Conservation (phyloP, 2,888 invertebrate genomes). For the Eilema caniola region DNA sequence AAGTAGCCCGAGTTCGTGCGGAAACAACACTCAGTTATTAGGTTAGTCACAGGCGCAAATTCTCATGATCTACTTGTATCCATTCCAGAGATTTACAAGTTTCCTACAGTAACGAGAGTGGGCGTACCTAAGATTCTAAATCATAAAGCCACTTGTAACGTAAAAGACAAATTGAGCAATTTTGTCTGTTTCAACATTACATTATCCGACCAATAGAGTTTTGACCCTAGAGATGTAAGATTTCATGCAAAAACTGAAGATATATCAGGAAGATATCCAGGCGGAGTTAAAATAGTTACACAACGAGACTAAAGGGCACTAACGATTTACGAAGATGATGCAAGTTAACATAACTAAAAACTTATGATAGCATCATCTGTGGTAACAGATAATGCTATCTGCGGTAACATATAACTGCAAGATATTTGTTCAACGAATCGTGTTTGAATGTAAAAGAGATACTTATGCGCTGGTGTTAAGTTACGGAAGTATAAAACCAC, state of each 20-base stretch:
- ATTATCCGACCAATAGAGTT: conserved; percentile 48
- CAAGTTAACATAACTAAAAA: conserved; percentile 48
- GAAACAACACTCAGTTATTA: conserved; percentile 48
- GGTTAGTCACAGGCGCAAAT: conserved; percentile 64
- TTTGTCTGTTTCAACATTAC: conserved; percentile 67
- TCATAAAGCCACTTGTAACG: conserved; percentile 74
- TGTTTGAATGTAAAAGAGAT: conserved; percentile 45
- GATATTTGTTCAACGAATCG: conserved; percentile 43
- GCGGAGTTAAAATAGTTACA: conserved; percentile 34
- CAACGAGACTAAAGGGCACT: conserved; percentile 39
- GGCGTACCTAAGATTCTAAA: conserved; percentile 73
- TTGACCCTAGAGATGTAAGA: conserved; percentile 37
- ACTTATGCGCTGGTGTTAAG: conserved; percentile 39
- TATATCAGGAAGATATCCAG: conserved; percentile 27
- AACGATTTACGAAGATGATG: conserved; percentile 49
- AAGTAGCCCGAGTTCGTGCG: conserved; percentile 27
- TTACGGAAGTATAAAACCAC: conserved; percentile 49
- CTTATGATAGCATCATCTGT: conserved; percentile 52
- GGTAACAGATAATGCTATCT: too few species aligned
- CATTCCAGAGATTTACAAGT: conserved; percentile 73
- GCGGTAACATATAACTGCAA: conserved; percentile 34
- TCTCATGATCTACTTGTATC: conserved; percentile 61
- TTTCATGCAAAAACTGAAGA: conserved; percentile 26
- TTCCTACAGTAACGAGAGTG: conserved; percentile 70
- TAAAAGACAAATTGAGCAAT: conserved; percentile 77